Conservation (phyloP, 2,113 vertebrate species). For the Steatornis caripensis region DNA sequence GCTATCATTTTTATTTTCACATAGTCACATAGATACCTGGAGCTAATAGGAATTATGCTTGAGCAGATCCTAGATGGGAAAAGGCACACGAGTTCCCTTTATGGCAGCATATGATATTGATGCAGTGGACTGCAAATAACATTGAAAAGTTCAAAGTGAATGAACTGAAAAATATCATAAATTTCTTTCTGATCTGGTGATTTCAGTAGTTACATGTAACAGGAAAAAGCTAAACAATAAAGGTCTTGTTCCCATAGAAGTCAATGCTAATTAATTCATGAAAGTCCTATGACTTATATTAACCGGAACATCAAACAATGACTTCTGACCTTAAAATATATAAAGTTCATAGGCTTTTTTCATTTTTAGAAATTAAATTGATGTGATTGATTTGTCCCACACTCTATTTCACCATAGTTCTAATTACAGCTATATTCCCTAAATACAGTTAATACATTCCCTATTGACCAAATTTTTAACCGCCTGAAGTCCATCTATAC, state of each 20-base stretch:
- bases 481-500: neutral
- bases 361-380: neutral
- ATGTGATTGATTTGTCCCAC: neutral
- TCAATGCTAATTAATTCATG: constrained; percentile 16
- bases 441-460: neutral
- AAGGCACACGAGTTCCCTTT: neutral
- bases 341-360: neutral
- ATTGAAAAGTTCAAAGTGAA: constrained; percentile 6
- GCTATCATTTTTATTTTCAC: neutral
- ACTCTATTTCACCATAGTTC: neutral
- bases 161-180: constrained; percentile 25
- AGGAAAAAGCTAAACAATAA: neutral
- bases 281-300: neutral
- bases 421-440: neutral
- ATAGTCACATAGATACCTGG: neutral
- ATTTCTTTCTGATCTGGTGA: constrained; percentile 17
- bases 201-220: neutral
- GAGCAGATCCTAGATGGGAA: neutral
- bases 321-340: constrained; percentile 8
- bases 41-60: neutral
- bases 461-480: neutral
- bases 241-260: neutral
- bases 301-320: neutral
- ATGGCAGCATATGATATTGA: neutral
- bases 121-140: neutral